These are phyloP conservation scores for Atrina japonica DNA, from an alignment of 2,888 invertebrate genomes.

Conservation along the genomic window DNA sequence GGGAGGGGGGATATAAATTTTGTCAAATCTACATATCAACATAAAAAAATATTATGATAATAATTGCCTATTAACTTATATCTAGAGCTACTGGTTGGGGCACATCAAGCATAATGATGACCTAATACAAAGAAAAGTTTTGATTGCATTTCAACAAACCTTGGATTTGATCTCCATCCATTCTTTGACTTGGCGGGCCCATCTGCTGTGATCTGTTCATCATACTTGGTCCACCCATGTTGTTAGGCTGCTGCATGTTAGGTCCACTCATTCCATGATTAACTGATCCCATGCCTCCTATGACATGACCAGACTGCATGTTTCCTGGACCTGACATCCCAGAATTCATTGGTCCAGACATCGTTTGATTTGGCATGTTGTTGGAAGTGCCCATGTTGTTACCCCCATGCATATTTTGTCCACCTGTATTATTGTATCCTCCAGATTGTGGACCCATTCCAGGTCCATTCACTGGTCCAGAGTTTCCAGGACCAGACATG, in stretches of 20 bases:
- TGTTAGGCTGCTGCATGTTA: slow-evolving; percentile 8
- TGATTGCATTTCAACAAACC: no score
- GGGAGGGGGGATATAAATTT: no score
- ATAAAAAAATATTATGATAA: no score
- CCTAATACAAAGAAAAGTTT: no score
- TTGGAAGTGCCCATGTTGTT: slow-evolving; percentile 31
- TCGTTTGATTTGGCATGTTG: slow-evolving; percentile 8
- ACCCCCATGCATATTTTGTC: slow-evolving; percentile 46
- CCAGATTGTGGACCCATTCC: slow-evolving; percentile 33
- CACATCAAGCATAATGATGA: no score
- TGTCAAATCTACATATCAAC: no score
- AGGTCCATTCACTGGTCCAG: slow-evolving; percentile 29
- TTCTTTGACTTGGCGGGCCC: not conserved
- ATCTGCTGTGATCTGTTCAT: slow-evolving; percentile 24
- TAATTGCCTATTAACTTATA: no score
- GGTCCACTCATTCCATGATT: slow-evolving; percentile 48
- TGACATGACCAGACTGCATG: slow-evolving; percentile 19
- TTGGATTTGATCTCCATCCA: slow-evolving; percentile 9
- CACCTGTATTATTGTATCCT: slow-evolving; percentile 37
- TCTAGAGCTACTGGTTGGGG: no score
- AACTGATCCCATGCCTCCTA: slow-evolving; percentile 30
- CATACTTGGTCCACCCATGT: slow-evolving; percentile 44
- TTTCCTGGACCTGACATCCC: slow-evolving; percentile 9
- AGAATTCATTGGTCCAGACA: slow-evolving; percentile 18
- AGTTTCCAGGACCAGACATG: slow-evolving; percentile 29